phyloP scores from a whole-genome alignment of 2,888 invertebrate species.

The Synanthedon vespiformis region DNA sequence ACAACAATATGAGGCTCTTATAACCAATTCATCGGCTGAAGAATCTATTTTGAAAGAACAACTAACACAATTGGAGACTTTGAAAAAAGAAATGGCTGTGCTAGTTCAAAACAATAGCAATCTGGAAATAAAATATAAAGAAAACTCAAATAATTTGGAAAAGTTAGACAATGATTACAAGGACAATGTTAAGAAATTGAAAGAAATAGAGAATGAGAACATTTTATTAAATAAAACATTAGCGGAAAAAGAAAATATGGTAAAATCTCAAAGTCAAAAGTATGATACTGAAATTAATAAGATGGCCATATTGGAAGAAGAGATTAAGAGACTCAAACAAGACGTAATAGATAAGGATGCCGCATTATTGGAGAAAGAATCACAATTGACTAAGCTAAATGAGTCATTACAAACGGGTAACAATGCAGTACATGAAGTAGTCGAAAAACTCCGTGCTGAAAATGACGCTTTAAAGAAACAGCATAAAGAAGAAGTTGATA shows the following conservation, averaged over 20 bases:
- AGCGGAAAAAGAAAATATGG: slow-evolving; percentile 38
- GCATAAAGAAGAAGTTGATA: slow-evolving; percentile 44
- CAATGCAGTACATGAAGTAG: slow-evolving; percentile 35
- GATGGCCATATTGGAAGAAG: slow-evolving; percentile 32
- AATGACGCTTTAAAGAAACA: slow-evolving; percentile 42
- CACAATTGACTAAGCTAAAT: slow-evolving; percentile 31
- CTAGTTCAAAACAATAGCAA: slow-evolving; percentile 42
- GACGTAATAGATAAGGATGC: slow-evolving; percentile 31
- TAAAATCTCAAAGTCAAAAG: slow-evolving; percentile 39
- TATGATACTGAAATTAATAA: slow-evolving; percentile 31
- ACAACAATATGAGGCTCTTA: slow-evolving; percentile 53
- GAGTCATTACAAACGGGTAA: slow-evolving; percentile 34
- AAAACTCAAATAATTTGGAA: slow-evolving; percentile 28
- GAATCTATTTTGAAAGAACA: slow-evolving; percentile 52
- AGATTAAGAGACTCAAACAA: slow-evolving; percentile 33
- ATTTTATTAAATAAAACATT: slow-evolving; percentile 31
- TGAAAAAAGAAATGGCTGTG: slow-evolving; percentile 39
- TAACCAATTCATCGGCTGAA: slow-evolving; percentile 51
- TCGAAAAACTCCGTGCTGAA: slow-evolving; percentile 42
- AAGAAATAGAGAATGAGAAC: slow-evolving; percentile 27
- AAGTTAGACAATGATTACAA: slow-evolving; percentile 36
- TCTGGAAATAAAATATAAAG: slow-evolving; percentile 36
- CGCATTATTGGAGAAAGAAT: slow-evolving; percentile 36
- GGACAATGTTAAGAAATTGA: slow-evolving; percentile 27
- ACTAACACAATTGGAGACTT: slow-evolving; percentile 36